Base-by-base conservation (phyloP, 2,113 vertebrate genomes). In the Phycodurus eques region DNA sequence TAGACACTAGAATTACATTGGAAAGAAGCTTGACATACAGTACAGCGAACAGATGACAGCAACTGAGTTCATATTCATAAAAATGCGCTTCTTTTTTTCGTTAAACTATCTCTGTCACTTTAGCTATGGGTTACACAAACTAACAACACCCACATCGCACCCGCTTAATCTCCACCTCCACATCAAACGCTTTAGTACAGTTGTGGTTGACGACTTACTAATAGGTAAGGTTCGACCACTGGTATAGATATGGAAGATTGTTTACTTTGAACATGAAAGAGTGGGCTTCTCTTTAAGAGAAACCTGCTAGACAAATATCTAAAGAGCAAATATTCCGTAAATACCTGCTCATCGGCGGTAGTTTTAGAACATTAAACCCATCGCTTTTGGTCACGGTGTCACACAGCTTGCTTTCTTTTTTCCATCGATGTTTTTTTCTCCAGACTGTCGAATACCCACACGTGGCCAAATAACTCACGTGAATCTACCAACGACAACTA, bases 281-380 rank as follows among this genome's bases (percentile, higher is more conserved):
- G 7, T 0, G 88, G 91, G 89, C 79, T 92, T 89, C 84, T 83
- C 80, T 15, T 81, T 75, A 83, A 33, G 81, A 91, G 61, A 90
- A 85, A 66, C 89, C 92, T 92, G 0, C 91, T 92, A 0, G 89
- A 93, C n/a, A 92, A 93, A 90, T 90, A 83, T 78, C 81, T 83
- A 89, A 91, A 92, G 92, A 89, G 90, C 89, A 81, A 82, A 71
- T 43, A 73, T 88, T 81, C 80, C 80, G 67, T 1, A 0, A 0
- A 0, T 0, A 1, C 3, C 0, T 0, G 1, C 1, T 1, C 0
- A 0, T 5, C 4, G n/a, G 0, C 6, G 0, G 1, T 0, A 0
- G 0, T 1, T 3, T 0, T 51, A 46, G 5, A 17, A 22, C 2
- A 19, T 0, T 1, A 0, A 0, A 0, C 4, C 22, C 9, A 46